Evolutionary conservation across 1,140 invertebrate genomes (phyloP).

Genomic region (Apis laboriosa): DNA sequence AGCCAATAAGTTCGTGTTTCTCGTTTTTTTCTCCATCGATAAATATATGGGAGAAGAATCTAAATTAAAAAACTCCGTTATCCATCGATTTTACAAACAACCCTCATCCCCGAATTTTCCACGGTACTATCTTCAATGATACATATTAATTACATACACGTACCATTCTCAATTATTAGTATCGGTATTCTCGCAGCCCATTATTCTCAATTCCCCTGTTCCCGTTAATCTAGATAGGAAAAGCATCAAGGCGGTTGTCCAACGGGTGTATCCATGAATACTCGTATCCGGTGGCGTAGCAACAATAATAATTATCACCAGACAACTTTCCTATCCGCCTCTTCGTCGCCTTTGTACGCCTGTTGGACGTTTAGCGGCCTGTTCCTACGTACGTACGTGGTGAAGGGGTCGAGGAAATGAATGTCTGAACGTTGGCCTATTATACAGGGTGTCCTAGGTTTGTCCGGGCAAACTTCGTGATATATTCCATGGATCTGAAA

Average conservation of each 20-base stretch:
- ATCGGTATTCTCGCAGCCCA: neutral
- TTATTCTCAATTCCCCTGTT: neutral
- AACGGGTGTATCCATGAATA: neutral
- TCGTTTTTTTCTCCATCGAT: too few relatives aligned
- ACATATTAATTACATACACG: slow-evolving; percentile 3
- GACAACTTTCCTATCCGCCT: slow-evolving; percentile 39
- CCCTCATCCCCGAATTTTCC: too few relatives aligned
- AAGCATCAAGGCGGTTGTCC: neutral
- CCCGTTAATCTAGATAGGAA: slow-evolving; percentile 20
- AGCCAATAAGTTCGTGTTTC: too few relatives aligned
- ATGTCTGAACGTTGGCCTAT: slow-evolving; percentile 28
- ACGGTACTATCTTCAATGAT: neutral
- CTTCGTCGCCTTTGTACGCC: slow-evolving; percentile 26
- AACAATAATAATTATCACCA: slow-evolving; percentile 55
- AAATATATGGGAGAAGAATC: too few relatives aligned
- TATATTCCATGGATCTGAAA: too few relatives aligned
- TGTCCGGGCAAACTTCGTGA: too few relatives aligned
- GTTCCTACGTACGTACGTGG: neutral
- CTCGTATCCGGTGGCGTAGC: slow-evolving; percentile 25
- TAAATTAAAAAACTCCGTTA: neutral
- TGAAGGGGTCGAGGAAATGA: neutral
- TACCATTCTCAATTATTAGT: neutral
- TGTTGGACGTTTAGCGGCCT: slow-evolving; percentile 33
- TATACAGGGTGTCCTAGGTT: too few relatives aligned
- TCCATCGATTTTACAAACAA: neutral